Base-by-base conservation (phyloP, 2,888 invertebrate species). In the Teinopalpus imperialis region DNA sequence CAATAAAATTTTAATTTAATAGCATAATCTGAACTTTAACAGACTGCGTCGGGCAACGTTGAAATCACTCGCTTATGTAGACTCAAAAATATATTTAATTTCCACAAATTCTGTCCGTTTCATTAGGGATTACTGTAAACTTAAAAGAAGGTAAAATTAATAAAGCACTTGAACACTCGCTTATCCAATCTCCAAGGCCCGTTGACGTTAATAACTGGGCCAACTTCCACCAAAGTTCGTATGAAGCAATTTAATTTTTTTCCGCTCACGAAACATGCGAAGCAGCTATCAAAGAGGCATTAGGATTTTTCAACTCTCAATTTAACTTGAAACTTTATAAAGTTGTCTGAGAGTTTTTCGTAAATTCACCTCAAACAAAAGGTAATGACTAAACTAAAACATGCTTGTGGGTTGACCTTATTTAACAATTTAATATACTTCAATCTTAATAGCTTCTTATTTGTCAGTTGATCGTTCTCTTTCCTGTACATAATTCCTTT, bases 211-310 rank as follows among this genome's bases (percentile, higher is more conserved):
- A 70, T 69, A 68, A 69, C 68, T 64, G 62, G 60, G 70, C 67
- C 66, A 62, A 65, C 65, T 66, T 62, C 58, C 39, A 58, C 56
- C 54, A 41, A 66, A 69, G 63, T 71, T 65, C 60, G 55, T 68
- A 66, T 65, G 65, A 65, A 65, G 64, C 63, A 63, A 72, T 72
- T 72, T 65, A 55, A 65, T 69, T 72, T 77, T 74, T 74, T 69
- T 63, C 59, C 52, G 16, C 41, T 59, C 48, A 53, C 39, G 31
- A 43, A 69, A 74, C 81, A 82, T 80, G 82, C 82, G 62, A 82
- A 63, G 63, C 52, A 56, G 54, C 71, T 66, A 82, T 82, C 77
- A 81, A 73, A 70, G 67, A 59, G 49, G 68, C 73, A 70, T 80
- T 73, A 75, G 63, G 65, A 67, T 66, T 70, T 45, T 72, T 73